Base-by-base conservation (phyloP, 2,113 vertebrate genomes). In the Jacana jacana region DNA sequence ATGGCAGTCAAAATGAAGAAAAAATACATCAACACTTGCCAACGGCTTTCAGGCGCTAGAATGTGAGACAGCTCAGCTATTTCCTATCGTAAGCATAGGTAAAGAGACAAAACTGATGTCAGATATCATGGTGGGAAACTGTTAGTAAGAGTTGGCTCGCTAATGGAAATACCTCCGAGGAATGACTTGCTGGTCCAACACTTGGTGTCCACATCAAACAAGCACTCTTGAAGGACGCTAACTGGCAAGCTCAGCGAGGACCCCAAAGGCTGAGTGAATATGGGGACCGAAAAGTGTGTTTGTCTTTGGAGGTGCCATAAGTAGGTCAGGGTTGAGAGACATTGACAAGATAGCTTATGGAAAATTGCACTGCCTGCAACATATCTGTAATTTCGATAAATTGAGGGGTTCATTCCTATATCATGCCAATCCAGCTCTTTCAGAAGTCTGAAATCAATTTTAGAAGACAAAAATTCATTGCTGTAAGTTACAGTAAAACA, bases 21-120 rank as follows among this genome's bases (percentile, higher is more conserved):
- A 91, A 96, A 88, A 84, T 35, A 9, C 81, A 68, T 93, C 42
- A 86, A 65, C 88, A 88, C 80, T 91, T 95, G 85, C 90, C 85
- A 93, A 64, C 85, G 75, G 55, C 86, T 95, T 94, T 91, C 81
- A 70, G 1, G 1, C 27, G 1, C 75, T 57, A 23, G 48, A 51
- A 93, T 75, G 60, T 64, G 76, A 96, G 76, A 77, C 49, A 90
- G 60, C 81, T 86, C 68, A 91, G 81, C 42, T 86, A 64, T 64
- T 91, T 83, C 2, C 0, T 81, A 39, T 48, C 0, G 0, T 42
- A 70, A 39, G 30, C 7, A 1, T 49, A 92, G 91, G 91, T 91
- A 75, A 75, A 79, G 68, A 55, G 60, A 65, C 39, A 73, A 86
- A 78, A 88, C 55, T 58, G 23, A 30, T 70, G 35, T 84, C 76